Evolutionary conservation across 1,140 invertebrate species (phyloP), one percentile per base, ranked within the genome.

Genomic region (Ceratina japonica): DNA sequence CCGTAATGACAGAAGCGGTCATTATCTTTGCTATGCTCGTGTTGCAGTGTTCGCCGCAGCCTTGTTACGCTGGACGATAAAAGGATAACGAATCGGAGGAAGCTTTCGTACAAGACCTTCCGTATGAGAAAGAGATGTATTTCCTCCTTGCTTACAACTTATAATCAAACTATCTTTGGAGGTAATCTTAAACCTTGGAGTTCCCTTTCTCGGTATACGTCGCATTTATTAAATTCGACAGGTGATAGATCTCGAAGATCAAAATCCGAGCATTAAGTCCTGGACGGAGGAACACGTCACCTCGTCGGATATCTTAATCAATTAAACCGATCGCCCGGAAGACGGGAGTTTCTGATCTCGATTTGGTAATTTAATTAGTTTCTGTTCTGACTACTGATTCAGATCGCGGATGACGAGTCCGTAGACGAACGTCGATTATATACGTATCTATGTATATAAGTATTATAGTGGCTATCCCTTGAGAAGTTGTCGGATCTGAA

Each of bases 1-100:
- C 13, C 13, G 64, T 15, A 49, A 65, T 20, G 64, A 51, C 64
- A 65, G 64, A 65, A 65, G 44, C 64, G 15, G n/a, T 65, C 20
- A 49, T 65, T 65, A 65, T 65, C 64, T 51, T 37, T 20, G 63
- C 31, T n/a, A 16, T 51, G n/a, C 64, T 5, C 31, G 20, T 13
- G 7, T 54, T 18, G 20, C 58, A 24, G 58, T 61, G 0, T 22
- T 3, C n/a, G 37, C 52, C 18, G 52, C 15, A 22, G n/a, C 37
- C n/a, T 51, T 49, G n/a, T 20, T 65, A 65, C n/a, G 49, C 64
- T 16, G n/a, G 3, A 8, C 52, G 15, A 54, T 54, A 54, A 54
- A n/a, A 54, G 18, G 13, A 7, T 0, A 44, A 44, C 37, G 0
- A 44, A 44, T 44, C 37, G 10, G 10, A 44, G 10, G 37, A 44